A percentile compares a stretch with the other conserved stretches of the same genome.
These are phyloP conservation scores for Nothura maculosa DNA, from an alignment of 2,797 vertebrate species.

Conservation along the genomic window DNA sequence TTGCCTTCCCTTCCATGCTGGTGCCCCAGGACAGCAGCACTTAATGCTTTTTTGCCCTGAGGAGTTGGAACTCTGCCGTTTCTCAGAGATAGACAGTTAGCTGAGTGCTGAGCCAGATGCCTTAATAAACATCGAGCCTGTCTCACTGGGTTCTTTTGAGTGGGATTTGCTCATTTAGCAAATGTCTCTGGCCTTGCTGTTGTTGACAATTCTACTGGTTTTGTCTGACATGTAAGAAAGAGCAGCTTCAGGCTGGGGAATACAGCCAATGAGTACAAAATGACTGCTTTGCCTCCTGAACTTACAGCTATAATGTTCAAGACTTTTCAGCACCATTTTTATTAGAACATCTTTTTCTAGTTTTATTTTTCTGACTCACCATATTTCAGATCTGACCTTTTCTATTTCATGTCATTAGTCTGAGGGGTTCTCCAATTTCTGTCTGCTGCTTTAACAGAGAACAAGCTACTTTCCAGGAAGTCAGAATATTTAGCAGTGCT, in stretches of 20 bases:
- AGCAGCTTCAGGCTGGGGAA: neutral
- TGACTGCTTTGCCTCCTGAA: neutral
- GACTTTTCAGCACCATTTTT: neutral
- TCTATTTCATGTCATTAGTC: rapidly evolving
- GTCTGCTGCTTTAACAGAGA: neutral
- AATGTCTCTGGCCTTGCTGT: neutral
- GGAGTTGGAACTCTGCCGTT: neutral
- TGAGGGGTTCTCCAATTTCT: neutral
- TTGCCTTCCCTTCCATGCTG: neutral
- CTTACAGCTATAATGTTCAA: neutral
- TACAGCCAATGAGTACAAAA: neutral
- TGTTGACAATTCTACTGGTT: neutral
- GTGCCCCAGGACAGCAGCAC: neutral
- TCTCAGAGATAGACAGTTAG: slow-evolving; percentile 23
- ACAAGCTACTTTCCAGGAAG: neutral
- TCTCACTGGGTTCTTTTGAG: neutral
- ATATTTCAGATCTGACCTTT: neutral
- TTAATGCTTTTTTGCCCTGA: neutral
- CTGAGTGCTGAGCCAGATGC: neutral
- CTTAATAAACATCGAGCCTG: neutral
- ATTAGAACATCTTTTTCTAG: neutral
- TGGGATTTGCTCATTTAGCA: neutral
- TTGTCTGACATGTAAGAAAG: rapidly evolving
- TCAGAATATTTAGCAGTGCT: rapidly evolving
- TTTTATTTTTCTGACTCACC: rapidly evolving